phyloP scores from a whole-genome alignment of 2,113 vertebrate genomes.

The Calidris pugnax region DNA sequence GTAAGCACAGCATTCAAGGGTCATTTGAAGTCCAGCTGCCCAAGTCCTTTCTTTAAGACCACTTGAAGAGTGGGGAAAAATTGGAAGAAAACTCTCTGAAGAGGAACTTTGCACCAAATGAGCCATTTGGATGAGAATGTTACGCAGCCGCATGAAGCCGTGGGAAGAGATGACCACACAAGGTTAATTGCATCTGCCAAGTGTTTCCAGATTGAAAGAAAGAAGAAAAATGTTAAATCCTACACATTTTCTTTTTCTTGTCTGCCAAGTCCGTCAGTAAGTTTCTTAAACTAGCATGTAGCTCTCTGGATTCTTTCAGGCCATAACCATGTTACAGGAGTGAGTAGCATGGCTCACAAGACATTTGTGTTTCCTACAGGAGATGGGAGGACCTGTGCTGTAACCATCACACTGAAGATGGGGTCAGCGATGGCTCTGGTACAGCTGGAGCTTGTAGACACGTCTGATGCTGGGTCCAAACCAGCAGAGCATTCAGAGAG shows the following conservation, averaged over 20 bases:
- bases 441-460: not conserved
- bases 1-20: slow-evolving; percentile 47
- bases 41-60: slow-evolving; percentile 31
- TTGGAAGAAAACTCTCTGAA: not conserved
- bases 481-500: not conserved
- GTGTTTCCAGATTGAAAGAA: slow-evolving; percentile 39
- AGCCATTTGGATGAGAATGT: not conserved
- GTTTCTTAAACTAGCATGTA: not conserved
- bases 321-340: not conserved
- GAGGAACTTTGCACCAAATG: not conserved
- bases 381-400: not conserved
- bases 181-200: slow-evolving; percentile 41
- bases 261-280: not conserved
- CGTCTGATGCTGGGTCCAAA: not conserved
- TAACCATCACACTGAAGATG: not conserved
- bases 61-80: not conserved
- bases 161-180: slow-evolving; percentile 34
- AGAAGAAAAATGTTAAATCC: slow-evolving; percentile 7
- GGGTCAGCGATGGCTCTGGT: not conserved
- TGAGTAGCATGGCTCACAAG: not conserved
- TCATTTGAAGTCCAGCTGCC: slow-evolving; percentile 58
- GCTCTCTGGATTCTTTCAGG: not conserved
- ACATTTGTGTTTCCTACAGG: not conserved
- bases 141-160: not conserved
- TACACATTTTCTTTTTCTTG: not conserved